Evolutionary conservation across 2,113 vertebrate species (phyloP), one percentile per base, ranked within the genome.

Genomic region (Blennius ocellaris): DNA sequence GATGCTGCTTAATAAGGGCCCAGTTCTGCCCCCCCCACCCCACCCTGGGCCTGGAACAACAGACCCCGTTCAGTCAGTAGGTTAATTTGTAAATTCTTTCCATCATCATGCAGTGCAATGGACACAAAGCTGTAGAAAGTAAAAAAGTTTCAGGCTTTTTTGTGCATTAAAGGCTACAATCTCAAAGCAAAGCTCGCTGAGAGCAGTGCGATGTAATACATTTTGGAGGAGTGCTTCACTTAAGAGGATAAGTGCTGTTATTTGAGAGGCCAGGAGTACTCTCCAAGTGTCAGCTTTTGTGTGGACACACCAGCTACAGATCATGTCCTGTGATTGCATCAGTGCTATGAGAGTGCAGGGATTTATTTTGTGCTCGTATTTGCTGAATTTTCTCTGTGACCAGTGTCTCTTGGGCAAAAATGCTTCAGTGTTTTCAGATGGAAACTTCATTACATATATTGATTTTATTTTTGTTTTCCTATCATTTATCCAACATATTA

Each of bases 151-250:
- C 6, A 48, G 45, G 5, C 14, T 48, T n/a, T n/a, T 14, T 6
- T 48, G 12, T 30, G 15, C 45, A 48, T 11, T 48, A n/a, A 48
- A 48, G 14, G 69, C n/a, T 53, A 11, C 63, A 17, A 45, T 70
- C 60, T 57, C 39, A 66, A 37, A 44, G 21, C 15, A 11, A 48
- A 14, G 14, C 45, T 48, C 6, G 14, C 67, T 53, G 65, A 70
- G 55, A 71, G 80, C 52, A 51, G 11, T 39, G 53, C 52, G 67
- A 39, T 51, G 40, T 64, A 62, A 82, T 77, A 67, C 44, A 48
- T 69, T 57, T 21, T 76, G 60, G 54, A 64, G 44, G 65, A 73
- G 52, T 45, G 70, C 37, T 73, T 43, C 47, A 36, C 54, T 69
- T 50, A 21, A 49, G 56, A 67, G 65, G 58, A 39, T 14, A 48